A percentile compares a stretch with the other conserved stretches of the same genome.
Evolutionary conservation across 2,113 vertebrate genomes (phyloP).

Genomic region (Oryzias curvinotus): DNA sequence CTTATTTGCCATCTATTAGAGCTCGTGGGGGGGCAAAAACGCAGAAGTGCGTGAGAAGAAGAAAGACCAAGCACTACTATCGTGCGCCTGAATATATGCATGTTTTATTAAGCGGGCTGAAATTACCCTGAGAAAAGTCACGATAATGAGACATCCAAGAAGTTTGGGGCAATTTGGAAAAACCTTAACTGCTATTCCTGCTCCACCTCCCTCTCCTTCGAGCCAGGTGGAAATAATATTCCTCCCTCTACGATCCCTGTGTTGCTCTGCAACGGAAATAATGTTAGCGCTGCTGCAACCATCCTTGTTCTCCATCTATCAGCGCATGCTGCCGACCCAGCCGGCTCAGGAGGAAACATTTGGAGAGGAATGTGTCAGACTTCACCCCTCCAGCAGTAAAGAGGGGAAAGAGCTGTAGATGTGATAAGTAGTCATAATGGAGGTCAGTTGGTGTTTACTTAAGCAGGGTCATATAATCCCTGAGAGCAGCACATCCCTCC

Average conservation of each 20-base stretch:
- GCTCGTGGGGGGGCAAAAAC: conserved; percentile 13
- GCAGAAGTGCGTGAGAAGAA: conserved; percentile 66
- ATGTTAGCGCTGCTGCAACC: conserved; percentile 28
- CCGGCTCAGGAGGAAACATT: conserved; percentile 53
- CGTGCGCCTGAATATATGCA: conserved; percentile 38
- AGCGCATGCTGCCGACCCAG: conserved; percentile 37
- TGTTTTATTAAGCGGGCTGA: conserved; percentile 57
- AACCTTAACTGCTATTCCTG: conserved; percentile 42
- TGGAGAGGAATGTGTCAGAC: conserved; percentile 65
- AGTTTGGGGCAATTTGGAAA: conserved; percentile 50
- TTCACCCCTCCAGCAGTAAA: conserved; percentile 58
- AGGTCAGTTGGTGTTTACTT: conserved; percentile 73
- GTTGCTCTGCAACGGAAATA: conserved; percentile 34
- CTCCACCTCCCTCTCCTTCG: conserved; percentile 24
- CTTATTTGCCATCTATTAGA: conserved; percentile 49
- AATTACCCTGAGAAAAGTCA: conserved; percentile 64
- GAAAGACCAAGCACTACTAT: conserved; percentile 32
- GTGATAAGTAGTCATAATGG: conserved; percentile 72
- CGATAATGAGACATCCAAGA: conserved; percentile 57
- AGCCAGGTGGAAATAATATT: conserved; percentile 63
- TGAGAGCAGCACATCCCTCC: conserved; percentile 53
- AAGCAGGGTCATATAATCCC: conserved; percentile 67
- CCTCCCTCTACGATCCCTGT: conserved; percentile 26
- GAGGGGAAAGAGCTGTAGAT: conserved; percentile 59
- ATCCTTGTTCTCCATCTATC: conserved; percentile 46